A percentile compares a stretch with the other conserved stretches of the same genome.
These are phyloP conservation scores for Megalopta genalis DNA, from an alignment of 1,140 invertebrate species.

Conservation along the genomic window DNA sequence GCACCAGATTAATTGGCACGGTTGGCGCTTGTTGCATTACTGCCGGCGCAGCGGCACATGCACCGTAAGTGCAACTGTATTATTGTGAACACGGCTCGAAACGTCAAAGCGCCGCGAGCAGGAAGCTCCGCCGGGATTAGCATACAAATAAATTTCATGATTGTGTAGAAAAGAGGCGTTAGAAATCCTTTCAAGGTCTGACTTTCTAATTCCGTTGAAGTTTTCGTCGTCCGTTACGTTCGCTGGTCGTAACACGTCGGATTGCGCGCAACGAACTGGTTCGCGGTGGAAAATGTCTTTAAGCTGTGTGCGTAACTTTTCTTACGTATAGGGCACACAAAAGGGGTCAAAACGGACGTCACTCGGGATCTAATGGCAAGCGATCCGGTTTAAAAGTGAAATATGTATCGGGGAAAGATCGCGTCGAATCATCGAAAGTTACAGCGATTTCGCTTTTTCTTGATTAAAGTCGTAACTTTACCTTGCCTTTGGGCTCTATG, in stretches of 20 bases:
- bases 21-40: not conserved
- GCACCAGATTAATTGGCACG: not conserved
- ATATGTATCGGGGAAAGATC: not conserved
- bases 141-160: slow-evolving; percentile 39
- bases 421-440: not conserved
- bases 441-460: not conserved
- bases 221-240: slow-evolving; percentile 52
- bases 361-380: not conserved
- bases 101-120: not conserved
- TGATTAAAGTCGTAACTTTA: not conserved
- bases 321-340: not conserved
- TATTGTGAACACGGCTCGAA: not conserved
- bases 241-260: not conserved
- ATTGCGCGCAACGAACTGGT: slow-evolving; percentile 18
- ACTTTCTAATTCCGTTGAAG: slow-evolving; percentile 47
- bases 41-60: not conserved
- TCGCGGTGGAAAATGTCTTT: slow-evolving; percentile 15
- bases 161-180: slow-evolving; percentile 27
- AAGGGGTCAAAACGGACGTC: not conserved
- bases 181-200: slow-evolving; percentile 42
- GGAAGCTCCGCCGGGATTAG: slow-evolving; percentile 18
- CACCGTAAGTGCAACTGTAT: not conserved
- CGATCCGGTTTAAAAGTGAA: not conserved
- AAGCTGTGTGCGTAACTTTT: not conserved
- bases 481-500: too few relatives aligned